These are phyloP conservation scores for Diploptera punctata DNA, from an alignment of 2,888 invertebrate species.

Conservation along the genomic window DNA sequence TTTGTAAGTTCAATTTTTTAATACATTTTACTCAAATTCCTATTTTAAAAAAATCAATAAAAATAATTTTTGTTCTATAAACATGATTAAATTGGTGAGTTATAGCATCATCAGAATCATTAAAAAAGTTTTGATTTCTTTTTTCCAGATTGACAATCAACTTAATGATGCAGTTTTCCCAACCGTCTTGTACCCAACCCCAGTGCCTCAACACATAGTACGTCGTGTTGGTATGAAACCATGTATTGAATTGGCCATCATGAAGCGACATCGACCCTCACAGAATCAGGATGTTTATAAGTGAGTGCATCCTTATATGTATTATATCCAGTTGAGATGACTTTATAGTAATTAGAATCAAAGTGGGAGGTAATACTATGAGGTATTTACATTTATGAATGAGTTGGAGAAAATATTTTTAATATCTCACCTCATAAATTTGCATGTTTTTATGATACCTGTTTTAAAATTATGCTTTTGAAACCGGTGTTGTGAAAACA, in stretches of 20 bases:
- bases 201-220: constrained; percentile 57
- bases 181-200: constrained; percentile 68
- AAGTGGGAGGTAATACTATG: too few relatives aligned
- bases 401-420: too few relatives aligned
- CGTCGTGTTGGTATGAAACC: constrained; percentile 63
- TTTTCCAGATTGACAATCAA: constrained; percentile 72
- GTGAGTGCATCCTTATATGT: constrained; percentile 53
- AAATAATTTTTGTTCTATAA: background rate
- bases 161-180: constrained; percentile 73
- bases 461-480: too few relatives aligned
- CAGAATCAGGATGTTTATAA: constrained; percentile 66
- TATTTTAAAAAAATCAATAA: too few relatives aligned
- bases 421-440: too few relatives aligned
- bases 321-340: too few relatives aligned
- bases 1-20: too few relatives aligned
- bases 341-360: too few relatives aligned
- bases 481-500: too few relatives aligned
- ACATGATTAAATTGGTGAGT: background rate
- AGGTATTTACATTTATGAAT: too few relatives aligned
- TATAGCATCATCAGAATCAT: background rate
- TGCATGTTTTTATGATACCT: too few relatives aligned
- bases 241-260: constrained; percentile 64
- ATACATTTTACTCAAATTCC: too few relatives aligned
- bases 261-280: constrained; percentile 60
- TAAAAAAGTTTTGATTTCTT: background rate